Evolutionary conservation across 2,113 vertebrate species (phyloP).

Genomic region (Cyrtonyx montezumae): DNA sequence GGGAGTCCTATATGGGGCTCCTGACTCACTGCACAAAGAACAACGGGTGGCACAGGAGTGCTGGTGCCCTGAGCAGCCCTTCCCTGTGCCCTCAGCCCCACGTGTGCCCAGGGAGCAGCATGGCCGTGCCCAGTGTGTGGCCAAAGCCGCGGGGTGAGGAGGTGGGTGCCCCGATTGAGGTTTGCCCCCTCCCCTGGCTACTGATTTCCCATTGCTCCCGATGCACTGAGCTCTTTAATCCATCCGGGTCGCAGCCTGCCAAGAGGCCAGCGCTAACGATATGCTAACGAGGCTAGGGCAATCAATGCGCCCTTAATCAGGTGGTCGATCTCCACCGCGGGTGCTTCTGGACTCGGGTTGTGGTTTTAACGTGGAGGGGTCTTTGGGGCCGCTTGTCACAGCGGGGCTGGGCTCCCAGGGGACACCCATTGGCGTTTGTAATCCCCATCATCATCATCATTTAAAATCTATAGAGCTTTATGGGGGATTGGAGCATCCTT

Average conservation of each 20-base stretch:
- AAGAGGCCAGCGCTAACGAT: constrained; percentile 80
- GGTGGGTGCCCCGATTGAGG: constrained; percentile 69
- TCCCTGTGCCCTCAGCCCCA: background rate
- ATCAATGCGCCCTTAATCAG: constrained; percentile 90
- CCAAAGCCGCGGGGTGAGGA: constrained; percentile 41
- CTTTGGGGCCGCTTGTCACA: background rate
- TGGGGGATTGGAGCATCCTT: background rate
- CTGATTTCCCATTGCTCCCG: constrained; percentile 80
- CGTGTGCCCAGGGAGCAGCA: fast-evolving
- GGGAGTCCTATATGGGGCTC: constrained; percentile 67
- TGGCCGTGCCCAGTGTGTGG: background rate
- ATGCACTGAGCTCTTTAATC: constrained; percentile 77
- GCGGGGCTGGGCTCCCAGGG: background rate
- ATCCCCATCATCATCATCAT: background rate
- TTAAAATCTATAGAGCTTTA: background rate
- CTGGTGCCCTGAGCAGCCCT: background rate
- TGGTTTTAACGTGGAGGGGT: background rate
- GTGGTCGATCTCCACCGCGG: constrained; percentile 77
- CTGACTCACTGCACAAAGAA: constrained; percentile 67
- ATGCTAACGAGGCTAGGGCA: constrained; percentile 86
- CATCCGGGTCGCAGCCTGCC: constrained; percentile 72
- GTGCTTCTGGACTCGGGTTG: constrained; percentile 63
- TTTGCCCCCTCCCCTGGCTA: background rate
- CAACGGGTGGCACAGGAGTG: constrained; percentile 32
- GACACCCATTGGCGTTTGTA: background rate